Base-by-base conservation (phyloP, 2,113 vertebrate species). In the Nycticryphes semicollaris region DNA sequence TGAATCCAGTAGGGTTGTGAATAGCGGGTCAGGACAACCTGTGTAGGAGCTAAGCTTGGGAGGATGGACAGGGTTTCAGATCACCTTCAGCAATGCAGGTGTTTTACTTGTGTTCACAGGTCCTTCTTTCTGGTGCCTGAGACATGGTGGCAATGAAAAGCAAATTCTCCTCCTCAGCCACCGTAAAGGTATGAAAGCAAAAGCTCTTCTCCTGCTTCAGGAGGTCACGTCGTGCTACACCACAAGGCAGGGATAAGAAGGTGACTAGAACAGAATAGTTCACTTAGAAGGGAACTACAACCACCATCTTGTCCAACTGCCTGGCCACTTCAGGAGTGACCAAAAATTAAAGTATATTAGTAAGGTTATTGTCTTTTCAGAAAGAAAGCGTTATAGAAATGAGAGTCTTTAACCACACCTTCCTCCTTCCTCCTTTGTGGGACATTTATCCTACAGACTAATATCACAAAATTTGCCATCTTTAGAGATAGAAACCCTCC, bases 401-500 rank as follows among this genome's bases (percentile, higher is more conserved):
- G 7, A n/a, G 27, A 76, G 8, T 57, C 35, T 80, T 91, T 70
- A 88, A 70, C 27, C 24, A 53, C 48, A 20, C 12, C 22, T 92
- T 74, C 27, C 16, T 13, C 45, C 33, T 70, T 76, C 47, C 35
- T 93, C 24, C 25, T 80, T 47, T 63, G 35, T 2, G 16, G 37
- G 72, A 92, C 25, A 45, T 86, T 39, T 63, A 16, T 73, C 30
- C 50, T 45, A 22, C 28, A 59, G 59, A 85, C 41, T 62, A 80
- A 33, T 33, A 81, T 21, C 47, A 11, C 18, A 37, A 68, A 74
- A 47, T 94, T 94, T 97, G 91, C 94, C 92, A 89, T 75, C 80
- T 96, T 92, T 90, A 87, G 64, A 89, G 91, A 87, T 4, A 95
- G 87, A 66, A 94, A 77, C 33, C 16, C 50, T 93, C 72, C 48